Base-by-base conservation (phyloP, 1,140 invertebrate species). In the Drosophila parabipectinata region DNA sequence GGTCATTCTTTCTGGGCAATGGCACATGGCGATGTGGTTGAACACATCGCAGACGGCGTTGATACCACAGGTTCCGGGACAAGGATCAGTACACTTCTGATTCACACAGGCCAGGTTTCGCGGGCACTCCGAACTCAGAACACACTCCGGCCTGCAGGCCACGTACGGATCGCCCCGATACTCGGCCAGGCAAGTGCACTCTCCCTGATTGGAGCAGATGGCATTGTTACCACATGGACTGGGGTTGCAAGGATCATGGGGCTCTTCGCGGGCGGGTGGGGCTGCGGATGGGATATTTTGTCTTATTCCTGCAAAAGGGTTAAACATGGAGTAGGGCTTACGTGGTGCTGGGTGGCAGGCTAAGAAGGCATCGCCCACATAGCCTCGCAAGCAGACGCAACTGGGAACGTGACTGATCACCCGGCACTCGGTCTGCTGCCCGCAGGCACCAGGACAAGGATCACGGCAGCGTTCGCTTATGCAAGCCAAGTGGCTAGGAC, bases 331-430 rank as follows among this genome's bases (percentile, higher is more conserved):
- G 1, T 2, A 26, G 12, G 69, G 92, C 83, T 91, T 91, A 90
- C 81, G 74, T 76, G 81, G 92, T 62, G 91, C 74, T 47, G 77
- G 92, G 15, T 72, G 93, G 79, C 96, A 97, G 41, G 93, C 93
- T 2, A 94, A 93, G 79, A 97, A 97, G 45, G 96, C 96, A 94
- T 97, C 95, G 21, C 96, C 97, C 9, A 95, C 94, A 79, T 94
- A 96, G 60, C 95, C 95, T 57, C 93, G 84, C 41, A 94, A 93
- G 91, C 97, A 97, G 10, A 94, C 95, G 79, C 97, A 97, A 21
- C 94, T 94, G 2, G 96, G 96, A 76, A 96, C 96, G 82, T 98
- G 97, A 82, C 96, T 96, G 7, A 96, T 94, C 1, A 97, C 95
- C 73, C 95, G 94, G 88, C 97, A 98, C 76, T 95, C 93, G 12